Conservation (phyloP, 2,888 invertebrate species). For the Acanthosepion esculentum region DNA sequence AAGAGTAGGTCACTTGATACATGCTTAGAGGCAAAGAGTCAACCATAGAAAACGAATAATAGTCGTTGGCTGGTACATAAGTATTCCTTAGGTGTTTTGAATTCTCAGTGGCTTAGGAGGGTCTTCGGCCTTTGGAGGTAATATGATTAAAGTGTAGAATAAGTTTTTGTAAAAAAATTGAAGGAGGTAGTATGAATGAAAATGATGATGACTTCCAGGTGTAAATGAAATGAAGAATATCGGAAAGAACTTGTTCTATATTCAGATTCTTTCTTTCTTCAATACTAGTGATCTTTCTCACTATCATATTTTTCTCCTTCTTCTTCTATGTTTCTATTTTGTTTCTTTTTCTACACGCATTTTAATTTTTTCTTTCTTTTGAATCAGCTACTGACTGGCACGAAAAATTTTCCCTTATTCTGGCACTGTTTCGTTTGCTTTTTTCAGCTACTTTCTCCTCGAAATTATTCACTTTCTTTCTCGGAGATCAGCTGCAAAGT, state of each 20-base stretch:
- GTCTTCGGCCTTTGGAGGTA: not conserved
- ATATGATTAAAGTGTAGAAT: not conserved
- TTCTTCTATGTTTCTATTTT: too few species aligned
- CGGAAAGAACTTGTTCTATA: too few species aligned
- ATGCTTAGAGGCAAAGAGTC: not conserved
- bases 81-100: not conserved
- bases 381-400: too few species aligned
- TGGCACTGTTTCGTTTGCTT: too few species aligned
- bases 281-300: too few species aligned
- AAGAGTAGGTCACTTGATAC: not conserved
- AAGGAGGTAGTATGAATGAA: not conserved
- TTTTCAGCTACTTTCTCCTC: too few species aligned
- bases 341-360: too few species aligned
- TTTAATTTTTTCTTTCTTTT: too few species aligned
- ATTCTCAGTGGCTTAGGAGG: not conserved
- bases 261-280: too few species aligned
- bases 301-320: too few species aligned
- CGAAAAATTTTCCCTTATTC: too few species aligned
- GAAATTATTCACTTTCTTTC: not conserved
- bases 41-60: not conserved
- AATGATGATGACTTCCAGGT: not conserved
- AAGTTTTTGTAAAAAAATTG: not conserved
- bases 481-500: fast-evolving
- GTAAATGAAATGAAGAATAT: not conserved
- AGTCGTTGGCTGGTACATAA: not conserved